Base-by-base conservation (phyloP, 1,140 invertebrate genomes). In the Brevipalpus yothersi region DNA sequence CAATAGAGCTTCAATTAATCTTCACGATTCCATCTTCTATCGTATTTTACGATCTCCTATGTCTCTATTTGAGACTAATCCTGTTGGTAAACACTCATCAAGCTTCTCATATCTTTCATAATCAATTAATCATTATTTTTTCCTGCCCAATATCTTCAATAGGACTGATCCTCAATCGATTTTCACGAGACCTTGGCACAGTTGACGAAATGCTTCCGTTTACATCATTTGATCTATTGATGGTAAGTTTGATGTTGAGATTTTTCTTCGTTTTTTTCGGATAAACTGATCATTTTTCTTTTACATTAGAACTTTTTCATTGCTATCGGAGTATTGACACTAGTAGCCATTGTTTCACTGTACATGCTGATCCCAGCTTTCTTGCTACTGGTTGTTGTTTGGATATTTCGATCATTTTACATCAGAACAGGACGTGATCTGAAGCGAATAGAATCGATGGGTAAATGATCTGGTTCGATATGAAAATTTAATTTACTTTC, bases 41-140 rank as follows among this genome's bases (percentile, higher is more conserved):
- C 81, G 80, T 53, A 78, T 94, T 2, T 78, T 87, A 31, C 75
- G 80, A 9, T 80, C 83, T 0, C 83, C 81, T 1, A 88, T 91
- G 77, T 75, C 77, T 13, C 92, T 92, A 70, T 93, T 92, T 70
- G 86, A 89, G 63, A 80, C 79, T 10, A 91, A 92, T 69, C 81
- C 84, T 4, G 78, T 79, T 55, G 75, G 75, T 56, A 39, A 39
- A 13, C 23, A 15, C 40, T 39, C 15, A 40, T 41, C 40, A 58
- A 82, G 0, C 74, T 82, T 61, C 83, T 87, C 9, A 85, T 84
- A 19, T 64, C 89, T 49, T 80, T 82, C 1, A 79, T 90, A 56
- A 81, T 0, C 84, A 86, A 66, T 78, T 78, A 2, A 80, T 86
- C 49, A 75, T 78, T 0, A 69, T 89, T 57, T 80, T 53, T 21